Percentiles rank a stretch among this genome's conserved stretches.
phyloP scores from a whole-genome alignment of 1,140 invertebrate genomes.

The Lordiphosa clarofinis region DNA sequence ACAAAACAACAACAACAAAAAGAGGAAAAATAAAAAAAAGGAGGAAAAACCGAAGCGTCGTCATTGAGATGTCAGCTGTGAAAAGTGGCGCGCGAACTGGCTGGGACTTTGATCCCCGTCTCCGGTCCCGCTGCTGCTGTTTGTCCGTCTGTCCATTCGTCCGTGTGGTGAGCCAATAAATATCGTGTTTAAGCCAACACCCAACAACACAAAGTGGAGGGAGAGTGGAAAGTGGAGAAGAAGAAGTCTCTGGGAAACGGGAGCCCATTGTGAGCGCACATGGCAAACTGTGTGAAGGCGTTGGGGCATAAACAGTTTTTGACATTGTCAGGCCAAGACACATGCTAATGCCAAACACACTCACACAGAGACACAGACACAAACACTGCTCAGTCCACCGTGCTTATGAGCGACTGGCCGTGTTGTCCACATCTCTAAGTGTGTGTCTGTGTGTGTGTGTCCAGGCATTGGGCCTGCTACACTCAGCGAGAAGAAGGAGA shows the following conservation, averaged over 20 bases:
- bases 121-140: not conserved
- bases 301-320: conserved; percentile 74
- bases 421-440: conserved; percentile 1
- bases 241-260: not conserved
- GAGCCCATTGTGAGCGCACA: conserved; percentile 49
- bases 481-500: not conserved
- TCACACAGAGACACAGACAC: not conserved
- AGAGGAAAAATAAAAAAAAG: no score
- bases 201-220: conserved; percentile 48
- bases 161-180: conserved; percentile 68
- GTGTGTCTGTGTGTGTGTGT: conserved; percentile 1
- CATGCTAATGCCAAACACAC: conserved; percentile 60
- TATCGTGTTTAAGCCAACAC: conserved; percentile 75
- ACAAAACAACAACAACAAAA: no score
- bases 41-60: conserved; percentile 4
- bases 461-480: conserved; percentile 6
- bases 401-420: conserved; percentile 4
- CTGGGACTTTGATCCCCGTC: conserved; percentile 12
- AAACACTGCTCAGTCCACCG: not conserved
- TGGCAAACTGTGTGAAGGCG: conserved; percentile 69
- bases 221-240: conserved; percentile 2
- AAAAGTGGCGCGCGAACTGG: conserved; percentile 54
- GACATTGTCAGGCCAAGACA: conserved; percentile 73
- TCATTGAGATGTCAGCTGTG: conserved; percentile 72
- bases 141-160: not conserved